phyloP scores from a whole-genome alignment of 2,113 vertebrate genomes.

The Butorides virescens region DNA sequence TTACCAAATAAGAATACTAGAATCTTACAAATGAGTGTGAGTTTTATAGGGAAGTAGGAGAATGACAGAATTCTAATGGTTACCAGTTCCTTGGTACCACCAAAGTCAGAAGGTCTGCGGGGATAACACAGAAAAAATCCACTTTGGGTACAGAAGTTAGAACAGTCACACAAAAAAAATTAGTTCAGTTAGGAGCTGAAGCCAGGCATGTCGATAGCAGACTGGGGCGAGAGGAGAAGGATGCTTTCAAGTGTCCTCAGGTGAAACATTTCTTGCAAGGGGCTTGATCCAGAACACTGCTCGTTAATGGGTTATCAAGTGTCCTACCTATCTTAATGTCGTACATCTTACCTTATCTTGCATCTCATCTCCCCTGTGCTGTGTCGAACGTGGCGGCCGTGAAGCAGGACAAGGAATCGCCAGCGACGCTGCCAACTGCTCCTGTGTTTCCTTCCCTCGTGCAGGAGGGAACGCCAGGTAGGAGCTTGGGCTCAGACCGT shows the following conservation, averaged over 20 bases:
- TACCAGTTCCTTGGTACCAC: neutral
- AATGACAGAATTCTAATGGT: neutral
- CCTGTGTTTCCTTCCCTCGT: rapidly evolving
- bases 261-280: neutral
- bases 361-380: neutral
- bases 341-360: neutral
- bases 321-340: rapidly evolving
- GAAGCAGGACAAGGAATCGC: neutral
- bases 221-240: neutral
- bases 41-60: neutral
- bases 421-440: neutral
- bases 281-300: neutral
- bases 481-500: neutral
- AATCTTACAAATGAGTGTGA: neutral
- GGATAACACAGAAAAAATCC: neutral
- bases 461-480: neutral
- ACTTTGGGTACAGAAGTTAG: neutral
- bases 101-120: neutral
- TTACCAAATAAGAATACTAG: neutral
- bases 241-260: neutral
- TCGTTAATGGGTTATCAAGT: neutral
- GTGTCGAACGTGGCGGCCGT: neutral
- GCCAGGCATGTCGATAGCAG: neutral
- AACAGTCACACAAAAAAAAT: neutral
- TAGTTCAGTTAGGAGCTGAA: neutral